Conservation (phyloP, 2,797 vertebrate species). For the Philypnodon macrostomus region DNA sequence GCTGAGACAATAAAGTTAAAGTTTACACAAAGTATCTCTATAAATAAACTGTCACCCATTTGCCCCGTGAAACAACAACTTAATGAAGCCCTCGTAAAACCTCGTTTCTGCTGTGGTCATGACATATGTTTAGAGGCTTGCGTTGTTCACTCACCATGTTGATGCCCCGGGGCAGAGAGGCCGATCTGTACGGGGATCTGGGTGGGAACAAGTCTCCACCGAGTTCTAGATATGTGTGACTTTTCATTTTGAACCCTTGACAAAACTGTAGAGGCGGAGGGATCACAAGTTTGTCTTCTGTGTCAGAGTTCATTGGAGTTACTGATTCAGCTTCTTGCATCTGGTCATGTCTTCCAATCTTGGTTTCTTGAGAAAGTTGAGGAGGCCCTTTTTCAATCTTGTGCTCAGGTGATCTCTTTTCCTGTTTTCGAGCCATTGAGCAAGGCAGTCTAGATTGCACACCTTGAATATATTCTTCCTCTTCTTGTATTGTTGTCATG, state of each 20-base stretch:
- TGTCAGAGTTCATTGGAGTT: constrained; percentile 7
- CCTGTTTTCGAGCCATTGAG: constrained; percentile 51
- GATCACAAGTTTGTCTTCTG: constrained; percentile 34
- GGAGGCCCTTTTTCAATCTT: constrained; percentile 57
- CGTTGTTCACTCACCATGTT: constrained; percentile 80
- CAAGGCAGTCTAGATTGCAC: constrained; percentile 19
- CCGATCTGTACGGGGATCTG: constrained; percentile 69
- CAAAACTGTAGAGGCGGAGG: constrained; percentile 61
- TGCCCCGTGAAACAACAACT: not conserved
- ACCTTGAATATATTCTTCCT: constrained; percentile 22
- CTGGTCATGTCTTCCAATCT: constrained; percentile 42
- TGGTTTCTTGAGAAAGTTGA: constrained; percentile 48
- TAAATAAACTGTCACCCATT: too few species aligned
- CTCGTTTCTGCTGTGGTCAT: constrained; percentile 42
- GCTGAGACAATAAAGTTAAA: too few species aligned
- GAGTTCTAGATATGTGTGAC: constrained; percentile 28
- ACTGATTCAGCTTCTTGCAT: constrained; percentile 37
- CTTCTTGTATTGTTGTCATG: constrained; percentile 19
- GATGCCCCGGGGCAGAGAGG: constrained; percentile 77
- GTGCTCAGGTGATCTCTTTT: constrained; percentile 9
- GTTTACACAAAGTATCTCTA: too few species aligned
- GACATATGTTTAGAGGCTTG: constrained; percentile 49
- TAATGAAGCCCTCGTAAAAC: constrained; percentile 24
- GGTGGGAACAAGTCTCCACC: constrained; percentile 30
- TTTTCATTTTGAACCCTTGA: constrained; percentile 44